Evolutionary conservation across 1,140 invertebrate genomes (phyloP).

Genomic region (Dendrolimus punctatus): DNA sequence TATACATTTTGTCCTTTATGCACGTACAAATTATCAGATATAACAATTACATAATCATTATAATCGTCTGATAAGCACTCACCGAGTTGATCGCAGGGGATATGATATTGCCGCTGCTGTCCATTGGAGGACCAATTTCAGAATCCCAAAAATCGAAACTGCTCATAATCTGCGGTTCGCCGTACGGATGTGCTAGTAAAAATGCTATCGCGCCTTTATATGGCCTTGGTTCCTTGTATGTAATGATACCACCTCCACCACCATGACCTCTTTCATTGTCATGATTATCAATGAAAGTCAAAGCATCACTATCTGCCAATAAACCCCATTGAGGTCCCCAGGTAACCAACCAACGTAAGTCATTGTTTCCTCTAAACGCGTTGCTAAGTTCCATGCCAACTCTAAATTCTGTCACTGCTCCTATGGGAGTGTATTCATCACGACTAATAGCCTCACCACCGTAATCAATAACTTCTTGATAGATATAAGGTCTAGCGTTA

Average conservation of each 20-base stretch:
- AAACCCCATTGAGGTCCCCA: slow-evolving; percentile 76
- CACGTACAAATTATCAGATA: slow-evolving; percentile 2
- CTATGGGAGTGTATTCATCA: slow-evolving; percentile 78
- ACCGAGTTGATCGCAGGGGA: slow-evolving; percentile 75
- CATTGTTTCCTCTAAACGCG: slow-evolving; percentile 56
- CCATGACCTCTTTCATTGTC: slow-evolving; percentile 75
- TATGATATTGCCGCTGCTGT: slow-evolving; percentile 76
- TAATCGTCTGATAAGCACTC: slow-evolving; percentile 19
- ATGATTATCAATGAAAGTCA: slow-evolving; percentile 79
- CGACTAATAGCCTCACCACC: slow-evolving; percentile 78
- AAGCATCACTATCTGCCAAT: slow-evolving; percentile 67
- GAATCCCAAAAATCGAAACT: slow-evolving; percentile 76
- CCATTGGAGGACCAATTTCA: slow-evolving; percentile 75
- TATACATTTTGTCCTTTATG: too few species aligned
- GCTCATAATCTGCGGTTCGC: slow-evolving; percentile 85
- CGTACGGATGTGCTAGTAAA: slow-evolving; percentile 88
- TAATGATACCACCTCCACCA: slow-evolving; percentile 73
- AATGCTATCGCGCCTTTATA: slow-evolving; percentile 84
- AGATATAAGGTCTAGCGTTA: slow-evolving; percentile 77
- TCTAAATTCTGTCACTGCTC: slow-evolving; percentile 83
- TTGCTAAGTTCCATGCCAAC: slow-evolving; percentile 53
- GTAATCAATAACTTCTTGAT: slow-evolving; percentile 88
- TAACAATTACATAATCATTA: slow-evolving; percentile 4
- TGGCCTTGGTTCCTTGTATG: slow-evolving; percentile 72
- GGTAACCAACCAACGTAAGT: slow-evolving; percentile 57